Conservation (phyloP, 2,888 invertebrate species). For the Orthosia cruda region DNA sequence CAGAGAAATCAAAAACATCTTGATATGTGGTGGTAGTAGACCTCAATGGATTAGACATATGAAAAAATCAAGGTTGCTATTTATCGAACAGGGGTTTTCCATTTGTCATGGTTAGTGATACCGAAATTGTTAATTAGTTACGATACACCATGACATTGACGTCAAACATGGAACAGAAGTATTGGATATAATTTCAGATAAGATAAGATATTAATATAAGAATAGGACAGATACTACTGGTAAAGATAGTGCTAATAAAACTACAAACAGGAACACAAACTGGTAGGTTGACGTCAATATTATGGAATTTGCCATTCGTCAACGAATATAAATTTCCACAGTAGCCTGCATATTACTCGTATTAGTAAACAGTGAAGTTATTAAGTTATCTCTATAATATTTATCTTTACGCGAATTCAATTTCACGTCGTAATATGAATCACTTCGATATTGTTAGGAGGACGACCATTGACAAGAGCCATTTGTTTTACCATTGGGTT, state of each 20-base stretch:
- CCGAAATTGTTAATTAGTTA: slow-evolving; percentile 11
- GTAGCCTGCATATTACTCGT: neutral
- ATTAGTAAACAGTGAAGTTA: neutral
- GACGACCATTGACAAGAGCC: too few relatives aligned
- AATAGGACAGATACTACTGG: slow-evolving; percentile 8
- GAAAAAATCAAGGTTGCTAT: too few relatives aligned
- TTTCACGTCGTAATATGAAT: too few relatives aligned
- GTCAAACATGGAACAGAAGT: slow-evolving; percentile 19
- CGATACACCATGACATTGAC: slow-evolving; percentile 35
- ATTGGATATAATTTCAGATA: slow-evolving; percentile 24
- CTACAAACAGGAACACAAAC: neutral
- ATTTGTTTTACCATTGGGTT: too few relatives aligned
- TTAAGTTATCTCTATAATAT: neutral
- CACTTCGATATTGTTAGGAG: too few relatives aligned
- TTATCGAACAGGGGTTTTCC: neutral
- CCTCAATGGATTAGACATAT: neutral
- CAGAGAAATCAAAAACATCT: neutral
- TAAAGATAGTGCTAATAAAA: neutral
- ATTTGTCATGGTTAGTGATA: neutral
- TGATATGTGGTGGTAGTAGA: neutral
- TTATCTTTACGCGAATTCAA: too few relatives aligned
- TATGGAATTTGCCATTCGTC: neutral
- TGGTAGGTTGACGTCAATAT: neutral
- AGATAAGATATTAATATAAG: slow-evolving; percentile 34
- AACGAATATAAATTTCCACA: neutral